Base-by-base conservation (phyloP, 2,797 vertebrate species). In the Periparus ater region DNA sequence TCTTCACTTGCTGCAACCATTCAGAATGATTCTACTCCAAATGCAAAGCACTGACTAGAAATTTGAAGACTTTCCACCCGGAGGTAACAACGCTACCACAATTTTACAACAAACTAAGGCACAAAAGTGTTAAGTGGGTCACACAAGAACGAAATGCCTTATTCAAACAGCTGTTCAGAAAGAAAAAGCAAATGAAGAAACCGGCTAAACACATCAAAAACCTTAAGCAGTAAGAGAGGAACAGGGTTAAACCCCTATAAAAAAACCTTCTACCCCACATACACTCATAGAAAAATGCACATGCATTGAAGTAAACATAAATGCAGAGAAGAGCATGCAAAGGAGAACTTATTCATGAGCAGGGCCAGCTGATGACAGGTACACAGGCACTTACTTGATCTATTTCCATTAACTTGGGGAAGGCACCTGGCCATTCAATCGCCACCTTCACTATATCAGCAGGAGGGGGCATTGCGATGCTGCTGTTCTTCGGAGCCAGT, bases 371-470 rank as follows among this genome's bases (percentile, higher is more conserved):
- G n/a, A 82, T 45, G 61, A 62, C 32, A 42, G 1, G 12, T 17
- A 79, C 45, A 32, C 36, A 63, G 65, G 54, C 82, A 98, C 98
- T 97, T 94, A 99, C 99, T 98, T 99, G 99, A 97, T 99, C 99
- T 83, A 99, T 99, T 97, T 99, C 99, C 99, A 99, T 99, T 94
- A 99, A 98, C 68, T 99, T 99, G 78, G 99, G 99, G 97, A 98
- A 99, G 88, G 99, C 99, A 74, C 98, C 99, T 1, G 99, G 99
- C 99, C 99, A 99, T 96, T 99, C 98, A 38, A 99, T 99, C 94
- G 99, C 99, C 98, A 99, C 99, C 98, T 99, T 99, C 96, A 99
- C 99, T 87, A 98, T 99, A 97, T 99, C 99, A 61, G 98, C 98
- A 6, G 99, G 99, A 4, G 99, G 99, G 19, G 99, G 99, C 99